Conservation (phyloP, 2,113 vertebrate species). For the Sminthopsis crassicaudata region DNA sequence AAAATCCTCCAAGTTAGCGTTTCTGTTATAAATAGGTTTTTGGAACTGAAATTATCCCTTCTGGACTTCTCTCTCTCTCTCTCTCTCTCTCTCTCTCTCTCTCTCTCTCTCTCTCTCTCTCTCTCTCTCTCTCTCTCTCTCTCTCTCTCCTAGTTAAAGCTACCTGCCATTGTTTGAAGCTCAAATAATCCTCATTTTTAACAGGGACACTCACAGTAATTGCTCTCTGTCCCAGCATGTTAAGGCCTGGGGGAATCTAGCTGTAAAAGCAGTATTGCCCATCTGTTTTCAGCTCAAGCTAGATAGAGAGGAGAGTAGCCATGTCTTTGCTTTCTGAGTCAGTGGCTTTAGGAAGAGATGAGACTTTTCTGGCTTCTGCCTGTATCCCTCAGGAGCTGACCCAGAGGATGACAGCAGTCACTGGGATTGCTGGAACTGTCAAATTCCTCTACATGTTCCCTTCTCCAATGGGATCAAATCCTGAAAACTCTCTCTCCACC, state of each 20-base stretch:
- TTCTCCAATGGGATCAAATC: neutral
- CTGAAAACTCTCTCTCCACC: slow-evolving; percentile 20
- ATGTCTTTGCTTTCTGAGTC: neutral
- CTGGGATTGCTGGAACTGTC: neutral
- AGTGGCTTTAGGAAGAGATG: neutral
- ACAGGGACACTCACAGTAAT: neutral
- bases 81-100: too few relatives aligned
- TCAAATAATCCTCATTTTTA: neutral
- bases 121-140: too few relatives aligned
- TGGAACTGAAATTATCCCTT: neutral
- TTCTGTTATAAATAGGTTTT: neutral
- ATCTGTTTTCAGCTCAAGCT: neutral
- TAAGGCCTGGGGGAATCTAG: neutral
- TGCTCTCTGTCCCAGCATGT: neutral
- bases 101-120: too few relatives aligned
- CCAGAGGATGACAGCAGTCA: neutral
- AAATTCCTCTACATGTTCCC: neutral
- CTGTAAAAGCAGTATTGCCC: neutral
- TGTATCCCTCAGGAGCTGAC: neutral
- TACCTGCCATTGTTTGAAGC: neutral
- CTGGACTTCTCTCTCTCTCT: neutral
- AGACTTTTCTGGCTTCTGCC: neutral
- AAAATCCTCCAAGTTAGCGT: neutral
- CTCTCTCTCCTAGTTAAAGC: neutral
- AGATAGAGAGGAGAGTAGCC: neutral